Conservation (phyloP, 1,140 invertebrate species). For the Paralvinella palmiformis region DNA sequence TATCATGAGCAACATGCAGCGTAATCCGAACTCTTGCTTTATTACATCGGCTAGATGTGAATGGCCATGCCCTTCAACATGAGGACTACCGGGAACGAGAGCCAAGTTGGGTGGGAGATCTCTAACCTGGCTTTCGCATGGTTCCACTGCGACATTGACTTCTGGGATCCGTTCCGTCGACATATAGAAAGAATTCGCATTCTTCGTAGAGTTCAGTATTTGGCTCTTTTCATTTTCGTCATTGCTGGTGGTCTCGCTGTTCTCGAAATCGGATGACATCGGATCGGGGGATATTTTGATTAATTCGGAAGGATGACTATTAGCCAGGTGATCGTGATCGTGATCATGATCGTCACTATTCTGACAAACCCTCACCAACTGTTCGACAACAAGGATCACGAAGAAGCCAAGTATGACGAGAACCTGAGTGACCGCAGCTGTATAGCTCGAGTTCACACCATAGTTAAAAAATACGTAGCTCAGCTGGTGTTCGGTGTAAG, state of each 20-base stretch:
- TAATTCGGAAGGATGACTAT: too few relatives aligned
- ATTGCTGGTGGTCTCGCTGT: too few relatives aligned
- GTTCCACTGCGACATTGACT: too few relatives aligned
- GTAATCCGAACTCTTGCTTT: conserved; percentile 23
- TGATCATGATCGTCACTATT: not conserved
- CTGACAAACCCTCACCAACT: conserved; percentile 16
- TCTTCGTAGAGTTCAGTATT: too few relatives aligned
- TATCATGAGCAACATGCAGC: conserved; percentile 44
- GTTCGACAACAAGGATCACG: conserved; percentile 32
- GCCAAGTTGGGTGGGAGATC: too few relatives aligned
- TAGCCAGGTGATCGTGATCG: too few relatives aligned
- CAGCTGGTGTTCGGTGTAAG: conserved; percentile 42
- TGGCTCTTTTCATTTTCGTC: too few relatives aligned
- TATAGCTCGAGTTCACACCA: conserved; percentile 3
- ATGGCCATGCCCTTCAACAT: conserved; percentile 25
- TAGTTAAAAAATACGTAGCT: conserved; percentile 4
- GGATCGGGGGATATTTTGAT: too few relatives aligned
- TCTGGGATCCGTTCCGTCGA: too few relatives aligned
- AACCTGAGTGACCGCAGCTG: conserved; percentile 32
- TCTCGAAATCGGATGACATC: too few relatives aligned
- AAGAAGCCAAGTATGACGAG: conserved; percentile 38
- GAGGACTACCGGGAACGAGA: not conserved
- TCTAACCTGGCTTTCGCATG: too few relatives aligned
- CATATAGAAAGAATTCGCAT: too few relatives aligned
- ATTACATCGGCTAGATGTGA: conserved; percentile 25